These are phyloP conservation scores for Lordiphosa mommai DNA, from an alignment of 1,140 invertebrate species.

Conservation along the genomic window DNA sequence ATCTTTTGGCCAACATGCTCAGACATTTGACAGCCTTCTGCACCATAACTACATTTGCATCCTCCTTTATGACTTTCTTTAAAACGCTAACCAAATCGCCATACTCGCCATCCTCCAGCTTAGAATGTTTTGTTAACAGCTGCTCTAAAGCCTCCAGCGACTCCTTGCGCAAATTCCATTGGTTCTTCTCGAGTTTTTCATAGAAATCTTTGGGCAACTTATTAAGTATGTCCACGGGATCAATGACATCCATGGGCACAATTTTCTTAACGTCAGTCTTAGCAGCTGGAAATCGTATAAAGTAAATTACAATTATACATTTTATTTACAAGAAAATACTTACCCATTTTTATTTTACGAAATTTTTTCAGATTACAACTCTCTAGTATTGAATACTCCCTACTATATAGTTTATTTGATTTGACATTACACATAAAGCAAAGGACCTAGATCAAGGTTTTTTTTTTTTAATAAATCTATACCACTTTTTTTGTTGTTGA, in stretches of 20 bases:
- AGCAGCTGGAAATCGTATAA: conserved; percentile 49
- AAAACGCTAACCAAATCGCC: conserved; percentile 92
- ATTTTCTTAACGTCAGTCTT: conserved; percentile 85
- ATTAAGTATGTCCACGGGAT: conserved; percentile 95
- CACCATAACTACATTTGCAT: conserved; percentile 97
- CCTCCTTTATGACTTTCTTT: conserved; percentile 96
- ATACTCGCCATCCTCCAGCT: conserved; percentile 95
- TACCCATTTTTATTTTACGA: too few species aligned
- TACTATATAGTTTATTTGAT: too few species aligned
- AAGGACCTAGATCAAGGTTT: too few species aligned
- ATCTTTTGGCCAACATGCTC: conserved; percentile 90
- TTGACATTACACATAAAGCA: too few species aligned
- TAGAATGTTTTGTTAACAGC: conserved; percentile 89
- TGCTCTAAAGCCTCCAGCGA: conserved; percentile 90
- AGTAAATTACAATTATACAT: background rate
- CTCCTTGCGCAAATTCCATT: conserved; percentile 98
- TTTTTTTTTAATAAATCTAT: too few species aligned
- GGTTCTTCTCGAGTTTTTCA: conserved; percentile 96
- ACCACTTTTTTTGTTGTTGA: too few species aligned
- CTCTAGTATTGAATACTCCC: too few species aligned
- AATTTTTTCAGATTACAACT: too few species aligned
- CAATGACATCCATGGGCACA: conserved; percentile 94
- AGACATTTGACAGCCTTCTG: conserved; percentile 92
- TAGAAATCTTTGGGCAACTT: conserved; percentile 97
- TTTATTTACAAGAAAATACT: background rate